Conservation (phyloP, 2,888 invertebrate genomes). For the Heteromurus nitidus region DNA sequence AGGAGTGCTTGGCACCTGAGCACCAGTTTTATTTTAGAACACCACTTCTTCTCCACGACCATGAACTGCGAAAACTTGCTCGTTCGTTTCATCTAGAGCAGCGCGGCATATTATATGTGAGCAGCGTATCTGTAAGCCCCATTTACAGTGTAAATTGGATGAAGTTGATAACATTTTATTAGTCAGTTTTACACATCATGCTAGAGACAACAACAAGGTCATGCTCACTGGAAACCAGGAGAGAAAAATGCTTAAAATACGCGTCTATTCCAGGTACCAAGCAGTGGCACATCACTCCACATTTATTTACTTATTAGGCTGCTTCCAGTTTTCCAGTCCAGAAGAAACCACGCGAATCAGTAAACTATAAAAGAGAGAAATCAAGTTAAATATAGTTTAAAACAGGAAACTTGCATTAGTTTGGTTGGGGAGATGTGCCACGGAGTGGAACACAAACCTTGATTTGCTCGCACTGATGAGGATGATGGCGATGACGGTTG, state of each 20-base stretch:
- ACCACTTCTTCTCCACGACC: neutral
- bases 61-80: constrained; percentile 5
- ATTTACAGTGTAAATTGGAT: no score
- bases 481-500: constrained; percentile 20
- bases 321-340: neutral
- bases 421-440: neutral
- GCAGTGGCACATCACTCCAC: neutral
- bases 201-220: constrained; percentile 21
- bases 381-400: no score
- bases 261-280: no score
- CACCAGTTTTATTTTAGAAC: constrained; percentile 23
- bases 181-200: no score
- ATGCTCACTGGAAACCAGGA: constrained; percentile 24
- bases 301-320: neutral
- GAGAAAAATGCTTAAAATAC: no score
- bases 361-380: neutral
- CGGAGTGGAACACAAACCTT: constrained; percentile 36
- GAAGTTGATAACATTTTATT: constrained; percentile 7
- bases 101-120: neutral
- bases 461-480: neutral
- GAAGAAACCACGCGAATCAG: neutral
- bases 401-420: no score
- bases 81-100: neutral
- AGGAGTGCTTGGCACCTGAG: constrained; percentile 16
- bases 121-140: no score